Evolutionary conservation across 2,797 vertebrate species (phyloP).

Genomic region (Champsocephalus gunnari): DNA sequence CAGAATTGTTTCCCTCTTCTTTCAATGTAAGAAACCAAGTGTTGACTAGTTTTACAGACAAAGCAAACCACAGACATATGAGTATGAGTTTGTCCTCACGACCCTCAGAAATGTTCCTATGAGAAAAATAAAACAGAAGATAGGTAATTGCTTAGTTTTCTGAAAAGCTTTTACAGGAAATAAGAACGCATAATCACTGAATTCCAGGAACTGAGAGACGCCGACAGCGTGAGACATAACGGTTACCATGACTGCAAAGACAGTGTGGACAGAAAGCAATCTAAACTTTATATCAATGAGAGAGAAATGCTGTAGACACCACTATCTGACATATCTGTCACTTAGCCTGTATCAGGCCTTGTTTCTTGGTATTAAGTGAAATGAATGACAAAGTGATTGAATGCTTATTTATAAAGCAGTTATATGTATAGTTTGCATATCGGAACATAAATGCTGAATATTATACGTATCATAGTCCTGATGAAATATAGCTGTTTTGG

Average conservation of each 20-base stretch:
- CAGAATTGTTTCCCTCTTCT: background rate
- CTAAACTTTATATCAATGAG: background rate
- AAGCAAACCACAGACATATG: background rate
- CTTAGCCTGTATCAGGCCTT: background rate
- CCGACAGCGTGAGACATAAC: background rate
- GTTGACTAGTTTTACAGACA: background rate
- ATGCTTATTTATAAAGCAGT: background rate
- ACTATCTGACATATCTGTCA: background rate
- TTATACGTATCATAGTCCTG: too few relatives aligned
- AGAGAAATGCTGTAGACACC: background rate
- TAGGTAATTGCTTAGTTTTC: background rate
- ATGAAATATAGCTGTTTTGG: background rate
- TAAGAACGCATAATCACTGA: background rate
- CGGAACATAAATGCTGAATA: too few relatives aligned
- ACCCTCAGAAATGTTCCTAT: background rate
- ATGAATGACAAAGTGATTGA: background rate
- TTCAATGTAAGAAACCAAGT: background rate
- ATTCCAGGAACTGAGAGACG: constrained; percentile 12
- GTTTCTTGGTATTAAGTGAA: background rate
- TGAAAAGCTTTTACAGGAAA: background rate
- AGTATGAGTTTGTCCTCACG: background rate
- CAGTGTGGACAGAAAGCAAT: background rate
- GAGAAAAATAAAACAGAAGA: background rate
- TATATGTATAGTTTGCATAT: too few relatives aligned
- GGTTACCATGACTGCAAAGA: constrained; percentile 5